These are phyloP conservation scores for Leucoptera coffeella DNA, from an alignment of 2,888 invertebrate species.

Conservation along the genomic window DNA sequence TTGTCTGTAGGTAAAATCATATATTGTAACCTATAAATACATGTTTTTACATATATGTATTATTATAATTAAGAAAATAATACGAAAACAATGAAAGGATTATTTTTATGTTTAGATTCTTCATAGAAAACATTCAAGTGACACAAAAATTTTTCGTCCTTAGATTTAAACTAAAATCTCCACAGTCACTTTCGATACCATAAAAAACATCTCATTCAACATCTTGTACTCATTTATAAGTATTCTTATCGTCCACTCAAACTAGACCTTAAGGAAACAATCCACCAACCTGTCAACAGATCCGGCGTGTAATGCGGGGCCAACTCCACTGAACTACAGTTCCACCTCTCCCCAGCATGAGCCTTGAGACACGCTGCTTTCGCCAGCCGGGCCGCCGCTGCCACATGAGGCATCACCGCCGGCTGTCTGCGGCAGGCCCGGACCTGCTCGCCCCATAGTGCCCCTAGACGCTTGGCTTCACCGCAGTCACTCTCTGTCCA, in stretches of 20 bases:
- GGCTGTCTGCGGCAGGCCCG: conserved; percentile 60
- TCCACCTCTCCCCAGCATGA: conserved; percentile 73
- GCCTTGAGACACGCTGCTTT: conserved; percentile 64
- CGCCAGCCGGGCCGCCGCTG: conserved; percentile 65
- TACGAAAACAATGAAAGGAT: too few species aligned
- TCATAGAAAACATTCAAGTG: too few species aligned
- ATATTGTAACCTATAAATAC: too few species aligned
- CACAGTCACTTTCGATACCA: too few species aligned
- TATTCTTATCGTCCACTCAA: too few species aligned
- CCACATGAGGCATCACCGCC: conserved; percentile 68
- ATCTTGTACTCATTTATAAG: conserved; percentile 21
- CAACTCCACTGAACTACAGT: conserved; percentile 68
- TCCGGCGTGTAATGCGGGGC: conserved; percentile 73
- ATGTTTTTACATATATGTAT: too few species aligned
- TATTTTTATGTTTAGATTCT: too few species aligned
- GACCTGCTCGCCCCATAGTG: conserved; percentile 57
- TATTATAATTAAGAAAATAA: too few species aligned
- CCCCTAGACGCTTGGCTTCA: conserved; percentile 36
- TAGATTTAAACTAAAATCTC: too few species aligned
- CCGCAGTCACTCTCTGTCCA: conserved; percentile 39
- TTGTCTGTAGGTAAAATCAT: too few species aligned
- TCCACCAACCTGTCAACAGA: conserved; percentile 67
- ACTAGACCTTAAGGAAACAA: too few species aligned
- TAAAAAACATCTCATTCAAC: conserved; percentile 3
- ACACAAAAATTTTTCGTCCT: too few species aligned